These are phyloP conservation scores for Dissostichus mawsoni DNA, from an alignment of 2,113 vertebrate genomes.

Conservation along the genomic window DNA sequence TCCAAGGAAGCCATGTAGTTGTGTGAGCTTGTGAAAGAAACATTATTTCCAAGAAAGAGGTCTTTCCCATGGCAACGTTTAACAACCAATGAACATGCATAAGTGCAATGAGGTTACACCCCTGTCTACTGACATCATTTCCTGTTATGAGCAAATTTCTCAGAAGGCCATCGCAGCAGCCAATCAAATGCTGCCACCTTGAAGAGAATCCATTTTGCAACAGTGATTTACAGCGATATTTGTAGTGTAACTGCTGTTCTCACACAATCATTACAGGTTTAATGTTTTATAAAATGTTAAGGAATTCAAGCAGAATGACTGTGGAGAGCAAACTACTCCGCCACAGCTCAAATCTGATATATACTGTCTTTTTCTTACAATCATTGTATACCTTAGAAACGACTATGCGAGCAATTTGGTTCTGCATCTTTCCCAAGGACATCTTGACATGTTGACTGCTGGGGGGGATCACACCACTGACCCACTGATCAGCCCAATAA, in stretches of 20 bases:
- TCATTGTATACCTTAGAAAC: no score
- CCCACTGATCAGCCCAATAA: no score
- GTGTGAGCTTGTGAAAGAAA: background rate
- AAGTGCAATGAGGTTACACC: background rate
- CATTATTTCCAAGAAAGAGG: background rate
- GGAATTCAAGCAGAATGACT: background rate
- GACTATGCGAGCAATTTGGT: no score
- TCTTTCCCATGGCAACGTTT: constrained; percentile 53
- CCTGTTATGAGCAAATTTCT: background rate
- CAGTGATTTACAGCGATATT: background rate
- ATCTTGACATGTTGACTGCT: no score
- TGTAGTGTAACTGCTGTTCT: background rate
- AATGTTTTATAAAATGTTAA: background rate
- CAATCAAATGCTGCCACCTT: background rate
- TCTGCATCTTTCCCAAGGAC: no score
- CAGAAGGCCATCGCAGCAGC: background rate
- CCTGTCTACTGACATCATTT: constrained; percentile 29
- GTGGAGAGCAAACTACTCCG: background rate
- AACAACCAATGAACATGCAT: constrained; percentile 45
- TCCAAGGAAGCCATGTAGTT: constrained; percentile 5
- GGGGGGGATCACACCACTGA: no score
- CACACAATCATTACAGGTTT: background rate
- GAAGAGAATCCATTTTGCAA: background rate
- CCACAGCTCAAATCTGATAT: background rate
- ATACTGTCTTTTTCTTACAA: no score